Conservation (phyloP, 2,888 invertebrate species). For the Anagyrus pseudococci region DNA sequence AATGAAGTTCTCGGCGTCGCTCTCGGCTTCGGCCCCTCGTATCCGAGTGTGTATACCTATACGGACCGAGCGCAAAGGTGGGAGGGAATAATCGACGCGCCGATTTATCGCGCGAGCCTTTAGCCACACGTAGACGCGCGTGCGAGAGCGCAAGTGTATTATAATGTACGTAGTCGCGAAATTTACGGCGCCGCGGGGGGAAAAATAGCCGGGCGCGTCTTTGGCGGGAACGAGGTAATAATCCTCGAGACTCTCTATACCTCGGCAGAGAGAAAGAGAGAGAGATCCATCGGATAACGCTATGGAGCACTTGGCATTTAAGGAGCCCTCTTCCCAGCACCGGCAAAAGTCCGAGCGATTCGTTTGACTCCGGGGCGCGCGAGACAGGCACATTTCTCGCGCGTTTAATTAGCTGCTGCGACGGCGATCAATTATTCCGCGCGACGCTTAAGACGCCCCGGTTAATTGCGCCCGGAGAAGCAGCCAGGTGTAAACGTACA, state of each 20-base stretch:
- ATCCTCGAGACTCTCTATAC: no score
- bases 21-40: background rate
- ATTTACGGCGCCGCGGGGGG: slow-evolving; percentile 26
- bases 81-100: slow-evolving; percentile 56
- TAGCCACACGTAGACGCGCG: no score
- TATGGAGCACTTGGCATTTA: background rate
- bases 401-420: slow-evolving; percentile 35
- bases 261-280: background rate
- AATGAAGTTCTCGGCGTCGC: slow-evolving; percentile 59
- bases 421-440: slow-evolving; percentile 30
- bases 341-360: background rate
- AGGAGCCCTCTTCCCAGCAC: background rate
- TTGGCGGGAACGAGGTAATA: no score
- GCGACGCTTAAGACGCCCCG: slow-evolving; percentile 18
- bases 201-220: background rate
- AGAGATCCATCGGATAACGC: background rate
- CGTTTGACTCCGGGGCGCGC: background rate
- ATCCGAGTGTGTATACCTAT: background rate
- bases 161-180: no score
- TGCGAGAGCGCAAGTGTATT: no score
- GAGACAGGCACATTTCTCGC: no score
- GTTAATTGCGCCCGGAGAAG: slow-evolving; percentile 19
- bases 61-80: background rate
- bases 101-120: slow-evolving; percentile 56
- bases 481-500: no score